phyloP scores from a whole-genome alignment of 2,113 vertebrate species.

The Cavia porcellus region DNA sequence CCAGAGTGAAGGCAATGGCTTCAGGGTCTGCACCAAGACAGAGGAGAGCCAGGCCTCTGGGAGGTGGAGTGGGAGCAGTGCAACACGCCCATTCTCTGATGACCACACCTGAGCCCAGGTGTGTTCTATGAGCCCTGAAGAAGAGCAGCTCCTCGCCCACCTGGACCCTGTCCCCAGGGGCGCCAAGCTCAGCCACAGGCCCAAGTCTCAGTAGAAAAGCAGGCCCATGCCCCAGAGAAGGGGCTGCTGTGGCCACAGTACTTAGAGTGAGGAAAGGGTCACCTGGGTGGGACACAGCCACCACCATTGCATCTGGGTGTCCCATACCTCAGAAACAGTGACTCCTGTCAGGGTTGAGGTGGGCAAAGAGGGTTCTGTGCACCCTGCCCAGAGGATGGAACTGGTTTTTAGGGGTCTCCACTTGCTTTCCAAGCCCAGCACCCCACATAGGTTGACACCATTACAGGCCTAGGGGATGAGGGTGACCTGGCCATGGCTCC shows the following conservation, averaged over 20 bases:
- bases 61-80: not conserved
- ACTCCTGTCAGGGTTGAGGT: not conserved
- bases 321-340: not conserved
- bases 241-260: not conserved
- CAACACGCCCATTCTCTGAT: not conserved
- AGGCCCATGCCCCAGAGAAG: not conserved
- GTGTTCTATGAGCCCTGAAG: fast-evolving
- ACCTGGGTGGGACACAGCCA: not conserved
- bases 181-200: not conserved
- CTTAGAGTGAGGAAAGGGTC: no score
- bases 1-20: not conserved
- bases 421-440: not conserved
- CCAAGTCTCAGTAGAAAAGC: not conserved
- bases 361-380: not conserved
- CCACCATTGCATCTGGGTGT: not conserved
- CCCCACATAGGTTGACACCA: not conserved
- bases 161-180: not conserved
- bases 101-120: no score
- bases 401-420: not conserved
- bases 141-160: not conserved
- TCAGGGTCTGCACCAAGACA: not conserved
- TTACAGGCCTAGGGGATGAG: no score
- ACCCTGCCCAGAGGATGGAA: not conserved
- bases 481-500: not conserved
- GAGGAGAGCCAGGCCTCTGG: not conserved